Evolutionary conservation across 2,113 vertebrate species (phyloP), one percentile per base, ranked within the genome.

Genomic region (Anser brachyrhynchus): DNA sequence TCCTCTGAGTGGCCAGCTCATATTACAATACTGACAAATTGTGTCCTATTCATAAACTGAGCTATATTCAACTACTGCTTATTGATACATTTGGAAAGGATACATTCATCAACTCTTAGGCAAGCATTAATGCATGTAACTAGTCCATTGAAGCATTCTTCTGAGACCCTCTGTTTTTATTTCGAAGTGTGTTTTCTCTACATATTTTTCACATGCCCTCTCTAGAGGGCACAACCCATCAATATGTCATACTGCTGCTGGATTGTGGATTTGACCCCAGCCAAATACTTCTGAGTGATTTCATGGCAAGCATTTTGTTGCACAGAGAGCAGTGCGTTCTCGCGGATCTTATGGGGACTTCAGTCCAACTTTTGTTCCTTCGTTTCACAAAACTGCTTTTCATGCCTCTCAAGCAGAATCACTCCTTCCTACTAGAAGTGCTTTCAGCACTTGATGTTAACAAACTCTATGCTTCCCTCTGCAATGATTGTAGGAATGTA

Each of bases 361-460:
- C 23, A 59, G 20, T 46, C 17, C 65, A 67, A 6, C 15, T 92
- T 87, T 44, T 70, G 31, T 55, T 79, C 51, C 80, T 90, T 73
- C 4, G 1, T 49, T 67, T 22, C 11, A 88, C 46, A 88, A 91
- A 96, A 93, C 61, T 88, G 22, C 33, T 90, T 93, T 96, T 92
- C 82, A 84, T 75, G 69, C 39, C 46, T 90, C 79, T 94, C 72
- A 86, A 64, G 37, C 7, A 90, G 59, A 86, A 84, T 75, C 17
- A 54, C 20, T 85, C 22, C 28, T 90, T 95, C 64, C 22, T 44
- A 52, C 54, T 41, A 58, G 71, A 91, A 66, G 17, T 29, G 67
- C n/a, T 86, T 95, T 91, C 64, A 90, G 11, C 31, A 23, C 14
- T 71, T 90, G 22, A 26, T 49, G 41, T 74, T 92, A 91, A 94